These are phyloP conservation scores for Pitangus sulphuratus DNA, from an alignment of 2,797 vertebrate species.

Conservation along the genomic window DNA sequence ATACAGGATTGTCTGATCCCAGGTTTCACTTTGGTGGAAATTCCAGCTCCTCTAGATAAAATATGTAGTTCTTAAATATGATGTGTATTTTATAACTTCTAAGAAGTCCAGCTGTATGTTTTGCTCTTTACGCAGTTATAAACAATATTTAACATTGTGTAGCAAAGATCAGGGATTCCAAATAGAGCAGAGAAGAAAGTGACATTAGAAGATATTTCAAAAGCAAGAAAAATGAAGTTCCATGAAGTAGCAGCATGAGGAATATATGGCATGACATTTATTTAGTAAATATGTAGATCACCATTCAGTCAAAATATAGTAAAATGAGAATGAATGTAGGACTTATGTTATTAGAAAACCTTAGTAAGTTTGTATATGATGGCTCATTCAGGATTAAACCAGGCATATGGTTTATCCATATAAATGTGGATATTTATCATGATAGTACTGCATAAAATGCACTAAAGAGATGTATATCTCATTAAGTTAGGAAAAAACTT, in stretches of 20 bases:
- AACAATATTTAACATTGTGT: not conserved
- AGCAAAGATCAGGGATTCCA: not conserved
- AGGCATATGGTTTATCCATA: not conserved
- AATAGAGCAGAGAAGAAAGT: not conserved
- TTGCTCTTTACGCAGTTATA: not conserved
- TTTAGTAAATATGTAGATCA: not conserved
- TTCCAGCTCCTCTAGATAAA: not conserved
- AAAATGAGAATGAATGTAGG: not conserved
- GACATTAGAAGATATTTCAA: not conserved
- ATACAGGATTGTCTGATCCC: not conserved
- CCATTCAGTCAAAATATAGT: not conserved
- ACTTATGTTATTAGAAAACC: constrained; percentile 14
- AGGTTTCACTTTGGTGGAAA: not conserved
- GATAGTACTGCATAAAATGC: constrained; percentile 2
- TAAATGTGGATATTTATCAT: constrained; percentile 58
- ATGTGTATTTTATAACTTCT: not conserved
- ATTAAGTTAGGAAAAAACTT: constrained; percentile 62
- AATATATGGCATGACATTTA: not conserved
- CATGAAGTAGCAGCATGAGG: not conserved
- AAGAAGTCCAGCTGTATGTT: not conserved
- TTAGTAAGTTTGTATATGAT: constrained; percentile 23
- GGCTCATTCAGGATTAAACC: constrained; percentile 63
- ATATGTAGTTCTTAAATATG: not conserved
- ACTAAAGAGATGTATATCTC: constrained; percentile 53
- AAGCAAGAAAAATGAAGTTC: not conserved